Percentiles rank a stretch among this genome's conserved stretches.
These are phyloP conservation scores for Agrotis ipsilon DNA, from an alignment of 2,888 invertebrate genomes.

Conservation along the genomic window DNA sequence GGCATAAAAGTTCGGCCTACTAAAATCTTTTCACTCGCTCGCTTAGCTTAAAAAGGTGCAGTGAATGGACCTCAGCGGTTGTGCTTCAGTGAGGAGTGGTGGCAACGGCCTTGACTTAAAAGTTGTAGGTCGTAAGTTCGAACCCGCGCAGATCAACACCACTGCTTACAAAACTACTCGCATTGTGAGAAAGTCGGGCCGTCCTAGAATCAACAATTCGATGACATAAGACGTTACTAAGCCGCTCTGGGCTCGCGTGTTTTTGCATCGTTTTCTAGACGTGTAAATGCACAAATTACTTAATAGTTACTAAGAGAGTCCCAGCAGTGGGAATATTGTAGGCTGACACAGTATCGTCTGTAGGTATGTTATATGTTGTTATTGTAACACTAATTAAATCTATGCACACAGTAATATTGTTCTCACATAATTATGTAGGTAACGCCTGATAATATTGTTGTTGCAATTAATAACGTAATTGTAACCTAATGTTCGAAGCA, in stretches of 20 bases:
- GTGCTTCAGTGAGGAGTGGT: neutral
- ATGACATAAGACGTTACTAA: too few species aligned
- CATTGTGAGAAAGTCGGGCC: too few species aligned
- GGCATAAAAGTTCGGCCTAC: conserved; percentile 35
- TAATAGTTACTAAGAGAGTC: too few species aligned
- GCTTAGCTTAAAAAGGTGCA: conserved; percentile 9
- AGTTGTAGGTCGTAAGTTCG: too few species aligned
- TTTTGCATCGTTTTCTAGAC: too few species aligned
- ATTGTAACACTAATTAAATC: conserved; percentile 23
- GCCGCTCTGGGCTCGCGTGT: too few species aligned
- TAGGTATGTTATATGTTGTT: neutral
- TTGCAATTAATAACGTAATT: conserved; percentile 46
- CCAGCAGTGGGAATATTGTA: too few species aligned
- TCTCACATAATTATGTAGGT: neutral
- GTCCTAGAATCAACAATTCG: too few species aligned
- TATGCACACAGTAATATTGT: neutral
- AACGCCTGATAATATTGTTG: conserved; percentile 51
- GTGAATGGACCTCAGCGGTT: conserved; percentile 8
- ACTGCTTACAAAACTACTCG: too few species aligned
- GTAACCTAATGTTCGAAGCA: conserved; percentile 7
- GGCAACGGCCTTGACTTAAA: too few species aligned
- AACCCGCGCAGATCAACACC: too few species aligned
- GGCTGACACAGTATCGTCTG: neutral
- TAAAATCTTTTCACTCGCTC: conserved; percentile 1
- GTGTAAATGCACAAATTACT: too few species aligned